Percentiles rank a stretch among this genome's conserved stretches.
phyloP scores from a whole-genome alignment of 2,797 vertebrate genomes.

The Synaphobranchus kaupii region DNA sequence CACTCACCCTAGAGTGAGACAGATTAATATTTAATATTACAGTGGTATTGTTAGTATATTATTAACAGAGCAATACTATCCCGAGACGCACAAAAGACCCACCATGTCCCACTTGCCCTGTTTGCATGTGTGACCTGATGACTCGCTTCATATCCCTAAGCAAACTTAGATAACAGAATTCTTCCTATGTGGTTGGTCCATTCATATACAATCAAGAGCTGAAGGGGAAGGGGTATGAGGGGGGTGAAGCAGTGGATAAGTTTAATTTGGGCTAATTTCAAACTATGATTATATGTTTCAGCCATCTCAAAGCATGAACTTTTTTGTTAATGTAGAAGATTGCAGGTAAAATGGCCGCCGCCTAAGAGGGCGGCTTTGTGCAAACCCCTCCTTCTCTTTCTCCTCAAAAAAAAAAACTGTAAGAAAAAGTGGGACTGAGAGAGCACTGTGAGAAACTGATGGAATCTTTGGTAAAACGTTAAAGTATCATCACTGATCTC shows the following conservation, averaged over 20 bases:
- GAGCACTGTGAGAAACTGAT: conserved; percentile 51
- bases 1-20: background rate
- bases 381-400: background rate
- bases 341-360: background rate
- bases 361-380: background rate
- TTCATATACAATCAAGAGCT: background rate
- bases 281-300: background rate
- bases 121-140: background rate
- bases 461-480: conserved; percentile 53
- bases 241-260: background rate
- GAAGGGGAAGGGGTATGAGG: background rate
- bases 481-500: conserved; percentile 32
- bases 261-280: background rate
- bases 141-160: background rate
- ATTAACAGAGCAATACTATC: background rate
- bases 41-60: background rate
- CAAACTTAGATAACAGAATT: background rate
- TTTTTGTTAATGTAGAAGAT: background rate
- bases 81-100: background rate
- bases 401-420: background rate
- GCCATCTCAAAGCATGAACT: background rate
- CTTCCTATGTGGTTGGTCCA: background rate
- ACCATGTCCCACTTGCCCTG: background rate
- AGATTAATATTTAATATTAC: background rate
- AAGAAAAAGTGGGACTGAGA: background rate